phyloP scores from a whole-genome alignment of 2,797 vertebrate species.

The Gymnocypris eckloni region DNA sequence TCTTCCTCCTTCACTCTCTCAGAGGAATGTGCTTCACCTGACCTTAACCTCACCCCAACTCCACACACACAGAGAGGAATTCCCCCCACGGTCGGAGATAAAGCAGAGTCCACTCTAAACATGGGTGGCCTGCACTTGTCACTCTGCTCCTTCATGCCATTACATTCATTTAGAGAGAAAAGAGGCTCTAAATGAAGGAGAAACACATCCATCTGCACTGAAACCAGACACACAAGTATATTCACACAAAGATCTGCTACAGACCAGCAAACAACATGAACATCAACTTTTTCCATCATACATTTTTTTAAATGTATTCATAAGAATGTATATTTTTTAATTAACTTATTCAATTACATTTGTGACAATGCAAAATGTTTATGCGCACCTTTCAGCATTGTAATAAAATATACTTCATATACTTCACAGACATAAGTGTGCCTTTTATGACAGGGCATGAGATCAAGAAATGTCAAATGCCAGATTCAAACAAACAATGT shows the following conservation, averaged over 20 bases:
- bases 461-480: neutral
- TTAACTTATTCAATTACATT: neutral
- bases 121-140: conserved; percentile 80
- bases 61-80: conserved; percentile 61
- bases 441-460: neutral
- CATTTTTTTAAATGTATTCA: neutral
- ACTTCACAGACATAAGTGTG: neutral
- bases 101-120: conserved; percentile 69
- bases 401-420: neutral
- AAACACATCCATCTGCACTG: conserved; percentile 20
- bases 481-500: neutral
- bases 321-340: neutral
- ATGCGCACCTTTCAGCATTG: neutral
- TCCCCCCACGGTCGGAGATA: conserved; percentile 64
- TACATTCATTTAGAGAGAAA: conserved; percentile 59
- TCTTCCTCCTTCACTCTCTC: conserved; percentile 29
- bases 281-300: neutral
- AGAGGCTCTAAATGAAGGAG: neutral
- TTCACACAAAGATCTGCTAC: neutral
- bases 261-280: neutral
- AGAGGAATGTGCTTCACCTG: conserved; percentile 46
- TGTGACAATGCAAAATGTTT: neutral
- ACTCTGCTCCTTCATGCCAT: conserved; percentile 72
- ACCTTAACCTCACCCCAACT: conserved; percentile 45
- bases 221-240: neutral